These are phyloP conservation scores for Sebastes trivittatus DNA, from an alignment of 2,797 vertebrate genomes.

Conservation along the genomic window DNA sequence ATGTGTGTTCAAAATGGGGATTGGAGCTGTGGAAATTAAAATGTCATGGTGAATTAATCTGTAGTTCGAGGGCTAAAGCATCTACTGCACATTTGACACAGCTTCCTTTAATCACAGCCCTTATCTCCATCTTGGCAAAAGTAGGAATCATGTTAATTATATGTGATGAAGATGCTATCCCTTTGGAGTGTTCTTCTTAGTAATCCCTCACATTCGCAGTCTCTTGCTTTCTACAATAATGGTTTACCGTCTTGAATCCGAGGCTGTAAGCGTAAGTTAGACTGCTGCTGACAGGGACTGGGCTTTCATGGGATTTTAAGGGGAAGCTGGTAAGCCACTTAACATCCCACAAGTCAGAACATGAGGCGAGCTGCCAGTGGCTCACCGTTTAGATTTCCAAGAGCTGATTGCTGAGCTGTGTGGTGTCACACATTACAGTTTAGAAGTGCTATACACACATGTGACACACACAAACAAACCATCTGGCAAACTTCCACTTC, in stretches of 20 bases:
- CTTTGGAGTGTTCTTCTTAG: slow-evolving; percentile 48
- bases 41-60: slow-evolving; percentile 41
- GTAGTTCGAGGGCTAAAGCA: slow-evolving; percentile 28
- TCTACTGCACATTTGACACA: slow-evolving; percentile 45
- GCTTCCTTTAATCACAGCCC: slow-evolving; percentile 45
- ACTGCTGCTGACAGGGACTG: slow-evolving; percentile 55
- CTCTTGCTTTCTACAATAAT: slow-evolving; percentile 53
- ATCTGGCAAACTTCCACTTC: slow-evolving; percentile 35
- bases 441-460: slow-evolving; percentile 22
- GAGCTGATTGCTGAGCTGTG: slow-evolving; percentile 58
- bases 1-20: slow-evolving; percentile 33
- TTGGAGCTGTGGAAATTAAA: slow-evolving; percentile 46
- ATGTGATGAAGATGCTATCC: slow-evolving; percentile 51
- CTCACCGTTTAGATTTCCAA: slow-evolving; percentile 62
- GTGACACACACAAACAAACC: slow-evolving; percentile 19
- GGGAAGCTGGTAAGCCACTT: slow-evolving; percentile 71
- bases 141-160: slow-evolving; percentile 52
- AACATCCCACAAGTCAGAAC: slow-evolving; percentile 63
- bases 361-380: slow-evolving; percentile 54
- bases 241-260: slow-evolving; percentile 57
- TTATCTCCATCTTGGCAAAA: slow-evolving; percentile 55
- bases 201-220: slow-evolving; percentile 52
- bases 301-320: slow-evolving; percentile 66
- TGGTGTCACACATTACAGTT: slow-evolving; percentile 51
- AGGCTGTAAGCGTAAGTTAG: slow-evolving; percentile 37